phyloP scores from a whole-genome alignment of 35 echinoderm and acorn worm species.

The Ptychodera flava region DNA sequence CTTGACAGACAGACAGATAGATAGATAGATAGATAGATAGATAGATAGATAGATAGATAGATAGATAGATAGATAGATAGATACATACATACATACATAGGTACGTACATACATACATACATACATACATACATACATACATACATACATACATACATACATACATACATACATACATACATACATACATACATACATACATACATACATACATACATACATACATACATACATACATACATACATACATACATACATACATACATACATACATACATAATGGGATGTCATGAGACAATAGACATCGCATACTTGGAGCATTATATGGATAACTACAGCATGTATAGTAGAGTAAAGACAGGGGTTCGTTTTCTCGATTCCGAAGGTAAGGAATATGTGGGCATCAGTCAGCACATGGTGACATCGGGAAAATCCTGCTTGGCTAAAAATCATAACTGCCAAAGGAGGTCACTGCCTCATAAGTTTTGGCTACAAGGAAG shows the following conservation, averaged over 20 bases:
- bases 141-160: not conserved
- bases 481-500: too few relatives aligned
- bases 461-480: too few relatives aligned
- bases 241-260: slow-evolving; percentile 2
- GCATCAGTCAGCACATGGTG: not conserved
- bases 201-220: slow-evolving; percentile 2
- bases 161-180: not conserved
- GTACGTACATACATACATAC: not conserved
- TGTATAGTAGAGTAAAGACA: too few relatives aligned
- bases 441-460: not conserved
- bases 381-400: not conserved
- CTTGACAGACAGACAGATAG: too few relatives aligned
- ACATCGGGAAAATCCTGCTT: not conserved
- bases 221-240: not conserved
- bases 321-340: not conserved
- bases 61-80: too few relatives aligned
- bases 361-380: too few relatives aligned
- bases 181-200: not conserved
- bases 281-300: not conserved
- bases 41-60: too few relatives aligned
- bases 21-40: too few relatives aligned
- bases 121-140: not conserved
- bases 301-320: not conserved
- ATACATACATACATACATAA: not conserved
- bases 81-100: too few relatives aligned